Conservation (phyloP, 2,797 vertebrate genomes). For the Austrolebias charrua region DNA sequence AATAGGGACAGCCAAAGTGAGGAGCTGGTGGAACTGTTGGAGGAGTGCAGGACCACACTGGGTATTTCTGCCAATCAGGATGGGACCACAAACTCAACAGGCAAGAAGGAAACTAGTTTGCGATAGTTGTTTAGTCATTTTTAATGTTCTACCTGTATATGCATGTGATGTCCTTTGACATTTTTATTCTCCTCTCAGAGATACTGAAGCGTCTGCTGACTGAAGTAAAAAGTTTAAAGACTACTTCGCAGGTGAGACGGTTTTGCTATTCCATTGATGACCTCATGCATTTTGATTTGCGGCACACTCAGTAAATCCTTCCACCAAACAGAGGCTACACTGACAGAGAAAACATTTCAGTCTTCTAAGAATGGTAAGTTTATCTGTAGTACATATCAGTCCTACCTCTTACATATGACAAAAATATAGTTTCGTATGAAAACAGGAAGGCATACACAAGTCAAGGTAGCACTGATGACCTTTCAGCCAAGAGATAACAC, state of each 20-base stretch:
- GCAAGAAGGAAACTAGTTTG: conserved; percentile 43
- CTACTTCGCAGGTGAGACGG: conserved; percentile 74
- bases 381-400: too few relatives aligned
- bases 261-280: not conserved
- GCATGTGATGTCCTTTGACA: conserved; percentile 38
- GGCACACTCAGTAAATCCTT: not conserved
- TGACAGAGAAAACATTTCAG: not conserved
- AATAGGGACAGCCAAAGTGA: conserved; percentile 29
- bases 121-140: not conserved
- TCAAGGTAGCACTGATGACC: conserved; percentile 31
- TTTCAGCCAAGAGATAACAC: conserved; percentile 52
- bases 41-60: conserved; percentile 69
- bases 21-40: conserved; percentile 67
- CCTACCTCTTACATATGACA: too few relatives aligned
- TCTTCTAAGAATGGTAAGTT: not conserved
- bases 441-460: conserved; percentile 54
- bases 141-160: conserved; percentile 2
- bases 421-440: conserved; percentile 12
- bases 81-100: conserved; percentile 49
- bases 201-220: conserved; percentile 69
- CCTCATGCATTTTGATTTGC: not conserved
- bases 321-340: not conserved
- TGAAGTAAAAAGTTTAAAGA: conserved; percentile 74
- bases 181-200: conserved; percentile 64
- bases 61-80: conserved; percentile 50